Evolutionary conservation across 2,888 invertebrate genomes (phyloP).

Genomic region (Pristionchus japonicus): DNA sequence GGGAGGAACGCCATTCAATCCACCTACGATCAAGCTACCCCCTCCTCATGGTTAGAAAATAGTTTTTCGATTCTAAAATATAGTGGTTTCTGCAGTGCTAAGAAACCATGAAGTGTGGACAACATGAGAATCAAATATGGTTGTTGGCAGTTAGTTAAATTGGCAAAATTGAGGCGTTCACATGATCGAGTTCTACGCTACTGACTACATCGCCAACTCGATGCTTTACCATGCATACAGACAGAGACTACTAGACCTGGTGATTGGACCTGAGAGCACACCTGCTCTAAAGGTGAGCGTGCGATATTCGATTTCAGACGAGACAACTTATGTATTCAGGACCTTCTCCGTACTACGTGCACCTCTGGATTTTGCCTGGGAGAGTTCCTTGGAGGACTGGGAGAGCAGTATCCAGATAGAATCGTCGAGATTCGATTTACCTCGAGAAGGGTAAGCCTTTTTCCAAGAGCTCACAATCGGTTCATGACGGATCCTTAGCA

Average conservation of each 20-base stretch:
- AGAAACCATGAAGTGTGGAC: no score
- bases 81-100: background rate
- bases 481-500: background rate
- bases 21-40: conserved; percentile 71
- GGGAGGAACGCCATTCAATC: conserved; percentile 73
- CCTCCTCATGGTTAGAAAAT: conserved; percentile 66
- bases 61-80: background rate
- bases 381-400: conserved; percentile 71
- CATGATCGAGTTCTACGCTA: conserved; percentile 74
- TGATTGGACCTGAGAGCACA: conserved; percentile 68
- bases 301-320: background rate
- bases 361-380: conserved; percentile 72
- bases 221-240: conserved; percentile 73
- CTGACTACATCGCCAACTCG: conserved; percentile 73
- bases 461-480: background rate
- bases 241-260: conserved; percentile 71
- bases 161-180: conserved; percentile 63
- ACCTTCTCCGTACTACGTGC: conserved; percentile 71
- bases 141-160: background rate
- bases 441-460: conserved; percentile 54
- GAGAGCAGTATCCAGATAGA: conserved; percentile 71
- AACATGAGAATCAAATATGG: no score
- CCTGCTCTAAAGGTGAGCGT: conserved; percentile 54
- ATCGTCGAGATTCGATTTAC: conserved; percentile 64
- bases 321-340: conserved; percentile 46